Evolutionary conservation across 1,140 invertebrate species (phyloP), one percentile per base, ranked within the genome.

Genomic region (Dolichoris vasculosae): DNA sequence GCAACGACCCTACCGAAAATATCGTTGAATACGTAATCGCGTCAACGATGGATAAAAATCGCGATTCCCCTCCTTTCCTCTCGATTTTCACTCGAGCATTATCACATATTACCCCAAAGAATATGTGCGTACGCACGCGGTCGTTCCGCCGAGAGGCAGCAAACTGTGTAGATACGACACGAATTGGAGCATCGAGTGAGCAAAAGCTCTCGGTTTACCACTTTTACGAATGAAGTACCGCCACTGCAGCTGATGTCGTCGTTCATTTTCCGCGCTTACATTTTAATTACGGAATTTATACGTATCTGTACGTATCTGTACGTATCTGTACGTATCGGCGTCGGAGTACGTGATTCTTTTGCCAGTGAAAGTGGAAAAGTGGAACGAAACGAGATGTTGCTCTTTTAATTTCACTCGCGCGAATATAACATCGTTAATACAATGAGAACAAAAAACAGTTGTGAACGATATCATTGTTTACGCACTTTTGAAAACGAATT

Each of bases 281-380:
- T 86, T 86, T 86, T 86, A 83, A 86, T 86, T 86, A 82, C 63
- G 63, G 73, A 82, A 85, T 85, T 71, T 55, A 75, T 80, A 59
- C 13, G 35, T 26, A 17, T n/a, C n/a, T 15, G 15, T 4, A 32
- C 17, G 13, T 30, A 55, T 38, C 76, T n/a, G 64, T 30, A 11
- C 46, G 20, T 26, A 17, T n/a, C n/a, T 15, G 15, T 4, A 32
- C 17, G 13, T 30, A 55, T 38, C 76, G 51, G 20, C 15, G n/a
- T 43, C 26, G n/a, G 51, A 40, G 17, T 6, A 15, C 30, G 23
- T 23, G 40, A 75, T 51, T 78, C 32, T 32, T 32, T 35, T 55
- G 11, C 75, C 30, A 77, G 17, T 79, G 11, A 15, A 7, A 20
- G 55, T 20, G 71, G 48, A 76, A 76, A 8, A 63, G 63, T 13